Evolutionary conservation across 1,140 invertebrate species (phyloP), one percentile per base, ranked within the genome.

Genomic region (Temnothorax nylanderi): DNA sequence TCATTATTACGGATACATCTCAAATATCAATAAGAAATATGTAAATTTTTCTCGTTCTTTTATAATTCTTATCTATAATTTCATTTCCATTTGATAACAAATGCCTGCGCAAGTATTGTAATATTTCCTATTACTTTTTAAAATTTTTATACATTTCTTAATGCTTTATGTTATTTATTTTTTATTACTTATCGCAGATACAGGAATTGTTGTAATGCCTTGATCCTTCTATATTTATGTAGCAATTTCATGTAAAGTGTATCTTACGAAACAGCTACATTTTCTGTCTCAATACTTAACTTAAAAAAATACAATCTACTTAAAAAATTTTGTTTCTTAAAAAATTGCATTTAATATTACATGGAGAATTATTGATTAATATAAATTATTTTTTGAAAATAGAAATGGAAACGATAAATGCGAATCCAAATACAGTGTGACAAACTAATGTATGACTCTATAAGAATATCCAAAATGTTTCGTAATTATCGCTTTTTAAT

Each of bases 401-500:
- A 76, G 34, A 80, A 89, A 87, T 47, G 74, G 82, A 76, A 85
- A 69, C 64, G 34, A 77, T 71, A 77, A 78, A 47, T 51, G 60
- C 77, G 56, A 89, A 87, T 56, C 85, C 90, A 91, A 92, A 91
- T 92, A 92, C 90, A 92, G 88, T 87, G 65, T 88, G 90, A 85
- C 82, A 76, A 91, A 87, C 80, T 88, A 90, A 90, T 89, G 51
- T 21, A 88, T 86, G 86, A 90, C 76, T 56, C 0, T 21, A 47
- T 64, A 44, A 51, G 47, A 69, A 47, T 51, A 54, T 62, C 41
- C 3, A 77, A 56, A 64, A 37, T 1, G 1, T 80, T 41, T 80
- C 4, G 21, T 51, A 54, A 69, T 26, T 54, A 26, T n/a, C 13
- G n/a, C 10, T 13, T 76, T 18, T 21, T 21, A 60, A 64, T 80